Evolutionary conservation across 2,797 vertebrate genomes (phyloP).

Genomic region (Bradypus variegatus): DNA sequence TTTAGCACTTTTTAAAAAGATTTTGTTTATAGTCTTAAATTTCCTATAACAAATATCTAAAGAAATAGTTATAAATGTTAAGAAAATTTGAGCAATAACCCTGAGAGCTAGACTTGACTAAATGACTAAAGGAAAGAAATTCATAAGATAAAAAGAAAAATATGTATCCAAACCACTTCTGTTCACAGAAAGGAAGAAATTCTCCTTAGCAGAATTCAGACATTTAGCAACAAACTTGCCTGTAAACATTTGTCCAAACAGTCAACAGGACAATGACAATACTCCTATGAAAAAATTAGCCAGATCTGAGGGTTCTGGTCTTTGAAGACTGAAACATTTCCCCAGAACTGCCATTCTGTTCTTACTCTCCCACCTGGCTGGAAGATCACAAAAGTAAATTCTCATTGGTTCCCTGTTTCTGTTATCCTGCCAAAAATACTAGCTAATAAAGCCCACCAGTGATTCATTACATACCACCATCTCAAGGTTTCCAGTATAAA

Average conservation of each 20-base stretch:
- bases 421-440: slow-evolving; percentile 41
- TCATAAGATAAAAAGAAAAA: slow-evolving; percentile 4
- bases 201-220: slow-evolving; percentile 34
- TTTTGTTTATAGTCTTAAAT: background rate
- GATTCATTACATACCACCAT: slow-evolving; percentile 47
- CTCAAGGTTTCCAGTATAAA: slow-evolving; percentile 40
- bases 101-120: background rate
- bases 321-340: slow-evolving; percentile 54
- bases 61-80: background rate
- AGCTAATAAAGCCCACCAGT: slow-evolving; percentile 45
- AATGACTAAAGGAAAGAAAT: slow-evolving; percentile 3
- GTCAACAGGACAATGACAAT: slow-evolving; percentile 39
- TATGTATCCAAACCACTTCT: background rate
- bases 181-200: background rate
- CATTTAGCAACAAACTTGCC: slow-evolving; percentile 2
- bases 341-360: slow-evolving; percentile 34
- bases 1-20: background rate
- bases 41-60: background rate
- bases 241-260: slow-evolving; percentile 38
- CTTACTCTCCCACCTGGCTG: background rate
- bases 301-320: slow-evolving; percentile 37
- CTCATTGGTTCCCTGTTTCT: background rate
- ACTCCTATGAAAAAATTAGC: slow-evolving; percentile 32
- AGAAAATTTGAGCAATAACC: slow-evolving; percentile 30
- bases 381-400: slow-evolving; percentile 52